These are phyloP conservation scores for Athetis lepigone DNA, from an alignment of 2,888 invertebrate species.

Conservation along the genomic window DNA sequence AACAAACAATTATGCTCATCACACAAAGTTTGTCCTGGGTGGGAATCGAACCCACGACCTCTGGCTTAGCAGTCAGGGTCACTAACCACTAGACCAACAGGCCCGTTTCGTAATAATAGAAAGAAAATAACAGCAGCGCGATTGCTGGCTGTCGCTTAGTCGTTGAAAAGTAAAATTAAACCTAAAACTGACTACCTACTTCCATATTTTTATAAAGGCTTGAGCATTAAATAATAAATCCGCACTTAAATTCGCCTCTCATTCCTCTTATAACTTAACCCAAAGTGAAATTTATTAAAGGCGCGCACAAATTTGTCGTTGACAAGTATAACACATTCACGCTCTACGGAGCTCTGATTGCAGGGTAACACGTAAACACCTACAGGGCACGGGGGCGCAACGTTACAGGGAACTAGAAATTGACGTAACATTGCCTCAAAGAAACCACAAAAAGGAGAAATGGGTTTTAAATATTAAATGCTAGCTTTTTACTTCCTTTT, in stretches of 20 bases:
- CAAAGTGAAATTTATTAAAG: conserved; percentile 60
- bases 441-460: conserved; percentile 10
- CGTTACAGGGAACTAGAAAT: conserved; percentile 1
- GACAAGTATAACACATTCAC: conserved; percentile 63
- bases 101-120: too few species aligned
- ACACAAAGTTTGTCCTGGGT: too few species aligned
- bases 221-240: too few species aligned
- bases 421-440: conserved; percentile 16
- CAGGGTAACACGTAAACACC: conserved; percentile 35
- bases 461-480: conserved; percentile 7
- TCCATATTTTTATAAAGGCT: neutral
- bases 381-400: conserved; percentile 8
- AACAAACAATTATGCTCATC: too few species aligned
- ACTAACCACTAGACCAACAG: too few species aligned
- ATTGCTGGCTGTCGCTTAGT: too few species aligned
- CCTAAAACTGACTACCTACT: too few species aligned
- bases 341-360: conserved; percentile 52
- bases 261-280: conserved; percentile 37
- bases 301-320: conserved; percentile 65
- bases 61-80: too few species aligned
- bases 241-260: neutral
- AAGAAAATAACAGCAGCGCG: too few species aligned
- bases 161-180: too few species aligned
- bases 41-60: too few species aligned
- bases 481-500: neutral